Conservation (phyloP, 2,113 vertebrate genomes). For the Phainopepla nitens region DNA sequence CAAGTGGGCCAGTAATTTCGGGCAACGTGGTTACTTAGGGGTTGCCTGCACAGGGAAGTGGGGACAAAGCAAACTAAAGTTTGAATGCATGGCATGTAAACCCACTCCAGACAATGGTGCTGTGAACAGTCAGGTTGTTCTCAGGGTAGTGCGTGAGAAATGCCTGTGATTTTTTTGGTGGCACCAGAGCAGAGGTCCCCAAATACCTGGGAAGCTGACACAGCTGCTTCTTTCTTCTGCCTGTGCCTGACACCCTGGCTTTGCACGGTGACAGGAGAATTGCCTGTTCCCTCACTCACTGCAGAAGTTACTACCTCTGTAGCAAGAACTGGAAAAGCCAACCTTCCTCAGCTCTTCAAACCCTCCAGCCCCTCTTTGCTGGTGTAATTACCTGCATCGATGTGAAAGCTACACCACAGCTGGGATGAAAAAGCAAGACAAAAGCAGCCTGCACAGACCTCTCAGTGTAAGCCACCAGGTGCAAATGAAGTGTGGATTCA, state of each 20-base stretch:
- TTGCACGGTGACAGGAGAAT: not conserved
- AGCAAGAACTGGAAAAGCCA: not conserved
- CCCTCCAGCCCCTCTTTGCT: not conserved
- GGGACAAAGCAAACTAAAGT: not conserved
- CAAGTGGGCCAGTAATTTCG: not conserved
- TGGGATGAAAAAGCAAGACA: not conserved
- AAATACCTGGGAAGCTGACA: not conserved
- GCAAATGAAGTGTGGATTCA: not conserved
- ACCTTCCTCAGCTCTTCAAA: not conserved
- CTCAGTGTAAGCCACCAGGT: not conserved
- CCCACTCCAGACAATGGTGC: not conserved
- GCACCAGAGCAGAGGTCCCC: not conserved
- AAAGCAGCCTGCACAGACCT: not conserved
- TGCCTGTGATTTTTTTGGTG: not conserved
- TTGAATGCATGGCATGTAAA: not conserved
- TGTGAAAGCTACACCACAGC: not conserved
- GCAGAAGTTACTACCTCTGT: not conserved
- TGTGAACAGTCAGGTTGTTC: not conserved
- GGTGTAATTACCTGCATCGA: accelerated
- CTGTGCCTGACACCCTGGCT: not conserved
- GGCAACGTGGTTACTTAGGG: not conserved
- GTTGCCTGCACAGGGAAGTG: not conserved
- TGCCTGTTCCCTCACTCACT: not conserved
- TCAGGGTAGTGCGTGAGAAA: not conserved
- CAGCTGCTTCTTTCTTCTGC: not conserved